phyloP scores from a whole-genome alignment of 1,140 invertebrate species.

The Drosophila guanche region DNA sequence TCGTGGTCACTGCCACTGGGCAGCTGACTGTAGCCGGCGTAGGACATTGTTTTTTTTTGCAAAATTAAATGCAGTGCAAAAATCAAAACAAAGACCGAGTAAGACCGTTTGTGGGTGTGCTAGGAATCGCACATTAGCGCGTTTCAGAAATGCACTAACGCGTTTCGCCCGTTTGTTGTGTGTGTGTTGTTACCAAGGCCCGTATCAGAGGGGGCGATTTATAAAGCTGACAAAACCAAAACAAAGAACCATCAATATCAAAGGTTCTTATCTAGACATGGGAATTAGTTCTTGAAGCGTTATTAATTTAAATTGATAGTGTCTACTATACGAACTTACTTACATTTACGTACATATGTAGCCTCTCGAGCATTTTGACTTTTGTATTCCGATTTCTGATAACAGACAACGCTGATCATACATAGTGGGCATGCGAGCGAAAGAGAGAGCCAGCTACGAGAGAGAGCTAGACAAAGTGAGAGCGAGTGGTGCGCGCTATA shows the following conservation, averaged over 20 bases:
- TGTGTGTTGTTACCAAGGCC: conserved; percentile 46
- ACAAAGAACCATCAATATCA: conserved; percentile 62
- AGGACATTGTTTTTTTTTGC: conserved; percentile 35
- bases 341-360: conserved; percentile 23
- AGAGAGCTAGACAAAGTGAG: conserved; percentile 7
- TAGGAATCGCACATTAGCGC: background rate
- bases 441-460: conserved; percentile 5
- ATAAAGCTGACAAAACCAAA: conserved; percentile 65
- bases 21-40: conserved; percentile 62
- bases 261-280: conserved; percentile 48
- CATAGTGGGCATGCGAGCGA: conserved; percentile 31
- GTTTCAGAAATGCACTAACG: background rate
- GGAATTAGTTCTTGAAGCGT: conserved; percentile 69
- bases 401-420: conserved; percentile 65
- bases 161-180: background rate
- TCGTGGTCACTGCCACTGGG: conserved; percentile 61
- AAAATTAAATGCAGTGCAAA: conserved; percentile 21
- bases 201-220: conserved; percentile 43
- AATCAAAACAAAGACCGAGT: conserved; percentile 31
- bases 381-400: conserved; percentile 74
- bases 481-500: conserved; percentile 11
- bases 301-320: conserved; percentile 79
- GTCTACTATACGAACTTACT: conserved; percentile 44
- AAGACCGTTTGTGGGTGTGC: conserved; percentile 4
- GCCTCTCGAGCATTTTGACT: conserved; percentile 59